Conservation (phyloP, 2,888 invertebrate species). For the Temnothorax ravouxi region DNA sequence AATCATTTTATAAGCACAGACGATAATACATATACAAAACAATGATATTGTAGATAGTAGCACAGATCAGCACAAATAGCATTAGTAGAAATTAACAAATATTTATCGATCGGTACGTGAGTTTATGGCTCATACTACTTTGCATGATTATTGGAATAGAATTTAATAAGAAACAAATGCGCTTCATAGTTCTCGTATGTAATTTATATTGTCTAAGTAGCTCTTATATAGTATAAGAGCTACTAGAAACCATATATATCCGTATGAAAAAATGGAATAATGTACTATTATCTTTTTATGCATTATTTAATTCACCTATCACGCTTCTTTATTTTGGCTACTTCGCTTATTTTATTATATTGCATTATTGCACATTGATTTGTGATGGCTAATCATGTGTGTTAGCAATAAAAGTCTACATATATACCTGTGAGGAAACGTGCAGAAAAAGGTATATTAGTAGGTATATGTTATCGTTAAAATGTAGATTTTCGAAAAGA, state of each 20-base stretch:
- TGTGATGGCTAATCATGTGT: constrained; percentile 14
- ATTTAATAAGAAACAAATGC: constrained; percentile 56
- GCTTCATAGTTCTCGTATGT: constrained; percentile 16
- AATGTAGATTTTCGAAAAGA: neutral
- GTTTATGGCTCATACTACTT: constrained; percentile 66
- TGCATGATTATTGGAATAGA: constrained; percentile 69
- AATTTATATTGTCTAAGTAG: constrained; percentile 12
- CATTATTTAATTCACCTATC: constrained; percentile 60
- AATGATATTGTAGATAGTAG: constrained; percentile 73
- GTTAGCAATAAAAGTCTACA: neutral
- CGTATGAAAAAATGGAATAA: neutral
- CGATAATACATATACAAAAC: constrained; percentile 74
- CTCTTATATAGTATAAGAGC: constrained; percentile 3
- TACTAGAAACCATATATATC: neutral
- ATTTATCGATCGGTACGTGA: constrained; percentile 78
- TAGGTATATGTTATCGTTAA: neutral
- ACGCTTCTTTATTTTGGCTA: constrained; percentile 69
- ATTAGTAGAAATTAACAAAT: constrained; percentile 66
- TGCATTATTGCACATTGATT: constrained; percentile 58
- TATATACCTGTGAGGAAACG: neutral
- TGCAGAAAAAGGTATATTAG: neutral
- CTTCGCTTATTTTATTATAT: constrained; percentile 64
- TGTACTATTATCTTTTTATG: constrained; percentile 46
- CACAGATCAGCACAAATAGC: constrained; percentile 74
- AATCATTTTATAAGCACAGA: constrained; percentile 73